A percentile compares a stretch with the other conserved stretches of the same genome.
Conservation (phyloP, 1,140 invertebrate genomes). For the Armadillidium nasatum region DNA sequence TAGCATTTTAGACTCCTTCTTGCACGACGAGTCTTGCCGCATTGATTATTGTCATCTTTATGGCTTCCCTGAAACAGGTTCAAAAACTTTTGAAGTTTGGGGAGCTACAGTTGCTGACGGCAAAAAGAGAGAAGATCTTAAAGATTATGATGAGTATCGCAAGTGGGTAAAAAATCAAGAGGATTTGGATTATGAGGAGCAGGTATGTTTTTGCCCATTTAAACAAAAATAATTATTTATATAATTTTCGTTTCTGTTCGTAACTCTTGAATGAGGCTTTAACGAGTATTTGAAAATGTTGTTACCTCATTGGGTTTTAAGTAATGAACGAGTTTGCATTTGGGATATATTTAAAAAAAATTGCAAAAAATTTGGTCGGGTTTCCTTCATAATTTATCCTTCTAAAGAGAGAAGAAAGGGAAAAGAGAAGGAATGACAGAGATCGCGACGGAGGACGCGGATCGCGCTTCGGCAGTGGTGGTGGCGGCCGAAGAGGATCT, state of each 20-base stretch:
- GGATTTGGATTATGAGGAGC: not conserved
- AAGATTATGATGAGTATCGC: slow-evolving; percentile 33
- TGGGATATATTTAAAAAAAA: too few species aligned
- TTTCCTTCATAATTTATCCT: not conserved
- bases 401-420: not conserved
- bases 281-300: too few species aligned
- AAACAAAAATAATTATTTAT: too few species aligned
- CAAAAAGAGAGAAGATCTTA: slow-evolving; percentile 29
- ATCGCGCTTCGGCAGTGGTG: not conserved
- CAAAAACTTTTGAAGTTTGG: slow-evolving; percentile 28
- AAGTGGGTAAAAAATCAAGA: slow-evolving; percentile 27
- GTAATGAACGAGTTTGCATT: too few species aligned
- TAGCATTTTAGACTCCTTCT: too few species aligned
- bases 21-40: too few species aligned
- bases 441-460: not conserved
- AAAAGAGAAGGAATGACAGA: not conserved
- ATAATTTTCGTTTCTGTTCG: too few species aligned
- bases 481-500: not conserved
- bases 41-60: not conserved
- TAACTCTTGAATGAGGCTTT: too few species aligned
- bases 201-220: not conserved
- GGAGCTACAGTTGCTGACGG: slow-evolving; percentile 26
- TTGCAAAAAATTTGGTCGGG: not conserved
- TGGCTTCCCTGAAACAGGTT: slow-evolving; percentile 12
- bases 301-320: too few species aligned